A percentile compares a stretch with the other conserved stretches of the same genome.
phyloP scores from a whole-genome alignment of 2,888 invertebrate genomes.

The Antheraea yamamai region DNA sequence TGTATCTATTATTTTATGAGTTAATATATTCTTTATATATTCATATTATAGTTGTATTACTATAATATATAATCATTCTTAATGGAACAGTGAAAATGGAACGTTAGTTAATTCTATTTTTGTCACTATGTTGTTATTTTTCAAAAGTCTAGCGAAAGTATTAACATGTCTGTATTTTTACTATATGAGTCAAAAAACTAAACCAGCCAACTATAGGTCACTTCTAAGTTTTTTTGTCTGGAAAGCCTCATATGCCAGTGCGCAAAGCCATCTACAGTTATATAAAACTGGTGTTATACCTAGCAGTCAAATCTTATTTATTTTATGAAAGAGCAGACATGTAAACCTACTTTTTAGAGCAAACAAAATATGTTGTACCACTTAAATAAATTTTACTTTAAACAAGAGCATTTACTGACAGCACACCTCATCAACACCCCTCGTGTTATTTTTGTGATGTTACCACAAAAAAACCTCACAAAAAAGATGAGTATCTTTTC shows the following conservation, averaged over 20 bases:
- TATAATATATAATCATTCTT: background rate
- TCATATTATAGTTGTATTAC: background rate
- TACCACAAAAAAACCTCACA: background rate
- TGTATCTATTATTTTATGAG: too few relatives aligned
- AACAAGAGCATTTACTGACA: background rate
- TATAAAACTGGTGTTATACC: too few relatives aligned
- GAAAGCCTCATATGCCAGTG: background rate
- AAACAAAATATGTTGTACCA: background rate
- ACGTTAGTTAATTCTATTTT: background rate
- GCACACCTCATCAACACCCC: slow-evolving; percentile 3
- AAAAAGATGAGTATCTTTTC: slow-evolving; percentile 4
- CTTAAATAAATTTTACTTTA: background rate
- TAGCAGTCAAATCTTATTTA: too few relatives aligned
- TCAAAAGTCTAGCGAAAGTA: background rate
- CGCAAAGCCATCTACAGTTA: too few relatives aligned
- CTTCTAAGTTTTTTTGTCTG: too few relatives aligned
- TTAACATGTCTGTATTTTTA: too few relatives aligned
- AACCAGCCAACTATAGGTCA: too few relatives aligned
- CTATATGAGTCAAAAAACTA: too few relatives aligned
- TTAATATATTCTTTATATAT: too few relatives aligned
- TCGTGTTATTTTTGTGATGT: background rate
- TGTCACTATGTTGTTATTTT: background rate
- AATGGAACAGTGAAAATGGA: background rate
- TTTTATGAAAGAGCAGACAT: background rate
- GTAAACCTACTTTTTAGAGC: background rate